Evolutionary conservation across 2,888 invertebrate genomes (phyloP), one percentile per base, ranked within the genome.

Genomic region (Tricholauxania praeusta): DNA sequence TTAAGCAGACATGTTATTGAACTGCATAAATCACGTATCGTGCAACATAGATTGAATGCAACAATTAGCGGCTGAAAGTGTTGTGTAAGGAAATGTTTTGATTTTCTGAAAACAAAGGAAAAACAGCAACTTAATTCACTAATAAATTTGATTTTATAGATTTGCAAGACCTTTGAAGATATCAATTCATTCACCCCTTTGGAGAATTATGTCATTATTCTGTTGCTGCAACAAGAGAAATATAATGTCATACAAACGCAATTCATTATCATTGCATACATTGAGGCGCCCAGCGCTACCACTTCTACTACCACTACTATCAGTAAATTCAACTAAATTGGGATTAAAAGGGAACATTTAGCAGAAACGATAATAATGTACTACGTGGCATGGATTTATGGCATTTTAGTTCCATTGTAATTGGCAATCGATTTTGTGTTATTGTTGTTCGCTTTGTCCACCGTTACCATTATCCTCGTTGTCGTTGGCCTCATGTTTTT

Each of bases 391-490:
- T 78, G 76, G 78, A 79, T 79, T 78, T 78, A 79, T 79, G 78
- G 78, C 75, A 78, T 78, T 79, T 79, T 79, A 77, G 78, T 78
- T 76, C 76, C 78, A 78, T 79, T 79, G 78, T 76, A 79, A 79
- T 79, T 79, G 79, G 76, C 77, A 78, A 79, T 79, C 79, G 78
- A 79, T 79, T 79, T 78, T 78, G 70, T 78, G 77, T 76, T 79
- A 77, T 76, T 78, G 77, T 76, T 75, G 75, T 74, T 66, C 68
- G 71, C 39, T 39, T 39, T 39, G 39, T 39, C 39, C 39, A 39
- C 39, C 10, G 57, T 57, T 17, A 19, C n/a, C 17, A 39, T 5
- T 17, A 39, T 62, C 39, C 7, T 62, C 12, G 39, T 62, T 62
- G 39, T 62, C 32, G 39, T 62, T 57, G 10, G 53, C 53, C 19